Conservation (phyloP, 2,888 invertebrate species). For the Amblyjoppa fuscipennis region DNA sequence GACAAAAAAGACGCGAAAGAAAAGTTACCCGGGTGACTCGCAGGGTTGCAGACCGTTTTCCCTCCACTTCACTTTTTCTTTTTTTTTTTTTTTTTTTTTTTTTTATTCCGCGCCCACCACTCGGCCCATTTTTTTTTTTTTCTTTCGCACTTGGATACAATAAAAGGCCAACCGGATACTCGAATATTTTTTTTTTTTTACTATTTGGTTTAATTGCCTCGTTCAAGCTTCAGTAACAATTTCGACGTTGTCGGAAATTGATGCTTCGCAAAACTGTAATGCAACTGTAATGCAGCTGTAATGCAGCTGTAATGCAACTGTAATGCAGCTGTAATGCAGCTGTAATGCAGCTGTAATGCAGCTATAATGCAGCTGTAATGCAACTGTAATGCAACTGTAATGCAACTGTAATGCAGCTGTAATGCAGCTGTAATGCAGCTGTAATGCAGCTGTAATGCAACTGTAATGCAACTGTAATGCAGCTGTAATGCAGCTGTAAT, state of each 20-base stretch:
- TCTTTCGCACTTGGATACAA: background rate
- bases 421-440: background rate
- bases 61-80: conserved; percentile 13
- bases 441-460: background rate
- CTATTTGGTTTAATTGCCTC: background rate
- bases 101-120: background rate
- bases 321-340: background rate
- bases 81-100: conserved; percentile 32
- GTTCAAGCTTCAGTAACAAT: background rate
- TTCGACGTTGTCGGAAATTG: background rate
- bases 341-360: background rate
- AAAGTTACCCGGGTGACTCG: background rate
- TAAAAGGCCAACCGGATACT: background rate
- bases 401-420: background rate
- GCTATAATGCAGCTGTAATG: background rate
- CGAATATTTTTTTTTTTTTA: background rate
- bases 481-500: background rate
- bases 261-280: background rate
- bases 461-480: too few species aligned
- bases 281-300: background rate
- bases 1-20: background rate
- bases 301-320: background rate
- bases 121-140: conserved; percentile 8
- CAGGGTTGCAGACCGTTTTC: conserved; percentile 1
- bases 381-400: background rate